Evolutionary conservation across 2,797 vertebrate genomes (phyloP).

Genomic region (Lycodopsis pacificus): DNA sequence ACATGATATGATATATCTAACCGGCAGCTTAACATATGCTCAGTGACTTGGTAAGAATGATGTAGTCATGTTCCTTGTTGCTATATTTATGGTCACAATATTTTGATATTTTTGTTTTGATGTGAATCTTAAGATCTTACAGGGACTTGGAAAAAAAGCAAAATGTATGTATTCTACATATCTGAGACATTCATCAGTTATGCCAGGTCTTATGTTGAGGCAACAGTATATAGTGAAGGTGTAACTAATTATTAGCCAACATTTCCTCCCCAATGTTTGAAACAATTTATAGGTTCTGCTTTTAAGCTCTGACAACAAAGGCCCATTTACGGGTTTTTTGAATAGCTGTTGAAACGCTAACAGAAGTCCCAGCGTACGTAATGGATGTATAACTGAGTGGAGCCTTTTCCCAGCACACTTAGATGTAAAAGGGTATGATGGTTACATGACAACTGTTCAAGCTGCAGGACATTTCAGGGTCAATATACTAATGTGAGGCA

Average conservation of each 20-base stretch:
- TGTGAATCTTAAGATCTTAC: neutral
- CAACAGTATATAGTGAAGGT: neutral
- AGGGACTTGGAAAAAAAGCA: neutral
- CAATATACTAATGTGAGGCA: constrained; percentile 35
- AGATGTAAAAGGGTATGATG: constrained; percentile 31
- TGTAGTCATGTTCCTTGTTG: neutral
- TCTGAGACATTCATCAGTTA: neutral
- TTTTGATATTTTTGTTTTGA: neutral
- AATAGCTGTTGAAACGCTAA: constrained; percentile 1
- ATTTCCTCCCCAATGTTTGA: neutral
- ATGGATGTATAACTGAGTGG: constrained; percentile 41
- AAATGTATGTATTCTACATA: neutral
- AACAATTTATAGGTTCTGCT: neutral
- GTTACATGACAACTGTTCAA: constrained; percentile 50
- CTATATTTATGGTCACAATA: neutral
- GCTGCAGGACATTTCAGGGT: constrained; percentile 63
- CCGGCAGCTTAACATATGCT: neutral
- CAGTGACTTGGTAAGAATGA: neutral
- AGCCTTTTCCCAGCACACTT: constrained; percentile 19
- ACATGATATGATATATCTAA: neutral
- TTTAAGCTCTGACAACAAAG: constrained; percentile 14
- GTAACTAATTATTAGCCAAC: neutral
- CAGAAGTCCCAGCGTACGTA: constrained; percentile 5
- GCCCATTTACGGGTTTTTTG: constrained; percentile 19
- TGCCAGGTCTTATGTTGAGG: no score